Evolutionary conservation across 2,888 invertebrate genomes (phyloP).

Genomic region (Dexiosoma caninum): DNA sequence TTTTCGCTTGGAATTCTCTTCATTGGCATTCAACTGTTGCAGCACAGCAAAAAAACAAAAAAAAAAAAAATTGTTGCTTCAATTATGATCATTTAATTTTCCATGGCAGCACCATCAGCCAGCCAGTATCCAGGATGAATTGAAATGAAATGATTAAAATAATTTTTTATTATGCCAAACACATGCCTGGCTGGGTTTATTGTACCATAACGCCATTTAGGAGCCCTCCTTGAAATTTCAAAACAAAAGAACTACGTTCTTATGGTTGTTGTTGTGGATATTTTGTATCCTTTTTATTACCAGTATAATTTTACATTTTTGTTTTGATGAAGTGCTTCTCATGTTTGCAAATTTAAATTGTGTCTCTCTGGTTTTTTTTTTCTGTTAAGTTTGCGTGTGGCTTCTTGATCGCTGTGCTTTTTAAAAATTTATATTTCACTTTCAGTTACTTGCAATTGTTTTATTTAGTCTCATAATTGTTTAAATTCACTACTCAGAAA

Average conservation of each 20-base stretch:
- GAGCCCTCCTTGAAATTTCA: constrained; percentile 55
- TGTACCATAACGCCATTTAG: constrained; percentile 62
- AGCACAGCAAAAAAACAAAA: constrained; percentile 2
- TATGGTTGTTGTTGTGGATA: not conserved
- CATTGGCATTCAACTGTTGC: constrained; percentile 15
- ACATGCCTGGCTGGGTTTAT: constrained; percentile 56
- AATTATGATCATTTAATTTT: constrained; percentile 63
- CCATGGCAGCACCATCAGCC: constrained; percentile 20
- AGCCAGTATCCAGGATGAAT: constrained; percentile 18
- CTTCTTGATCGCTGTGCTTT: constrained; percentile 37
- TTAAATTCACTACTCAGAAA: not conserved
- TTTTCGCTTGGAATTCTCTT: not conserved
- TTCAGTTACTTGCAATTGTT: not conserved
- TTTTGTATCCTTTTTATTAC: constrained; percentile 35
- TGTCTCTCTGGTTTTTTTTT: not conserved
- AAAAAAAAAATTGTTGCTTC: constrained; percentile 53
- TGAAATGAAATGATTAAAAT: constrained; percentile 39
- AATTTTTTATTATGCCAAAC: constrained; percentile 50
- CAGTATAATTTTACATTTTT: not conserved
- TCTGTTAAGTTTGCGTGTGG: constrained; percentile 56
- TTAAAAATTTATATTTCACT: not conserved
- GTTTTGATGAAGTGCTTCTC: constrained; percentile 33
- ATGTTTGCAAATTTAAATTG: constrained; percentile 14
- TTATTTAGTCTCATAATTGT: constrained; percentile 13
- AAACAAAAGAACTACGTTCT: constrained; percentile 10